phyloP scores from a whole-genome alignment of 2,113 vertebrate species.

The Clarias gariepinus region DNA sequence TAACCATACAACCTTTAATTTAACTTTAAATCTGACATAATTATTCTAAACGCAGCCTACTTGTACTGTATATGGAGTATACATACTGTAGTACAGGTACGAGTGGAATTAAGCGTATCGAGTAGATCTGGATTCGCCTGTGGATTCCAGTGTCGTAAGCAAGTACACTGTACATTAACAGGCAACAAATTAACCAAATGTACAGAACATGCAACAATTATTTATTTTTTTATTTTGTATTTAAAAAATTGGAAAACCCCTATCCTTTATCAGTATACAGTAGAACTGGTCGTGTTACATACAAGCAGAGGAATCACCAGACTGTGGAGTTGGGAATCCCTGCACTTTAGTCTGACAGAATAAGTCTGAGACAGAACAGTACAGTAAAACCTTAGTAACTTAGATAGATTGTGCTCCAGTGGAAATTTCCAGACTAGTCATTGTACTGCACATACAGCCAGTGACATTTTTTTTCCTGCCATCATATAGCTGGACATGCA shows the following conservation, averaged over 20 bases:
- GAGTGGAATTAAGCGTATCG: neutral
- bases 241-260: neutral
- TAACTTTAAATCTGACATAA: neutral
- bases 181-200: no score
- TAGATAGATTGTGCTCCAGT: neutral
- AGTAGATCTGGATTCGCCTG: neutral
- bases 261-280: neutral
- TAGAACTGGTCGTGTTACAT: neutral
- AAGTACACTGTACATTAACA: no score
- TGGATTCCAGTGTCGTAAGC: no score
- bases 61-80: neutral
- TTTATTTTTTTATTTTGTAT: no score
- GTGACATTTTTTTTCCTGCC: neutral
- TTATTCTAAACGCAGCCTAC: neutral
- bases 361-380: neutral
- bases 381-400: neutral
- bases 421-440: slow-evolving; percentile 24
- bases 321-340: neutral
- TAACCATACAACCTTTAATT: no score
- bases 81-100: neutral
- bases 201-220: neutral
- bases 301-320: neutral
- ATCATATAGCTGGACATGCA: neutral
- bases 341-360: neutral
- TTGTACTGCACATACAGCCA: neutral